Evolutionary conservation across 2,797 vertebrate species (phyloP).

Genomic region (Triplophysa yarkandensis): DNA sequence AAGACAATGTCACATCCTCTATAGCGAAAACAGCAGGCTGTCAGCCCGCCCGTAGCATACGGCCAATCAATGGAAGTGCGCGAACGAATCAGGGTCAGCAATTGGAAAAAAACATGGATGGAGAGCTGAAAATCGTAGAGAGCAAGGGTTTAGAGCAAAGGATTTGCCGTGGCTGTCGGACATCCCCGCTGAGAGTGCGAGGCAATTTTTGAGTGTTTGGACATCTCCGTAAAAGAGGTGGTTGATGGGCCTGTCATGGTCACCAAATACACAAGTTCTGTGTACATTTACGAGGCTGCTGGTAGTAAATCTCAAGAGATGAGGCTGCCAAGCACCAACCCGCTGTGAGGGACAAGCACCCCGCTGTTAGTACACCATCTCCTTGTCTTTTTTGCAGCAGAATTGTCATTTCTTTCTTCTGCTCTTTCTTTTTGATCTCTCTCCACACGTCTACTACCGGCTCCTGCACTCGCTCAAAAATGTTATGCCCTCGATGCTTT

Average conservation of each 20-base stretch:
- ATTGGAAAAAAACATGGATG: conserved; percentile 5
- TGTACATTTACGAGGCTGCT: neutral
- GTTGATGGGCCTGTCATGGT: conserved; percentile 28
- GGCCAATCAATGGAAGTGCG: conserved; percentile 11
- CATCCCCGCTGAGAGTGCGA: conserved; percentile 12
- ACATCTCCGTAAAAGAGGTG: conserved; percentile 27
- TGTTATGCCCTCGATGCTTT: conserved; percentile 30
- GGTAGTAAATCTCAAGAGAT: conserved; percentile 4
- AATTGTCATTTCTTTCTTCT: conserved; percentile 26
- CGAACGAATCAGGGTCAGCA: conserved; percentile 42
- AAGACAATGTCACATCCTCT: conserved; percentile 18
- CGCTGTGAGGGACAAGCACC: conserved; percentile 51
- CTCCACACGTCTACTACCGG: neutral
- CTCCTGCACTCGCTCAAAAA: conserved; percentile 8
- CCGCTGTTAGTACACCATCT: conserved; percentile 47
- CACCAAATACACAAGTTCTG: neutral
- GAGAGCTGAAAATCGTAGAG: neutral
- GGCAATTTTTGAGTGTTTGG: conserved; percentile 29
- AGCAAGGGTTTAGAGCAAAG: conserved; percentile 2
- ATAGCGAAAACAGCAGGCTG: conserved; percentile 31
- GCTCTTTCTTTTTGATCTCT: conserved; percentile 9
- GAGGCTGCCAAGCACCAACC: conserved; percentile 11
- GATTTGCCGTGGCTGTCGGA: neutral
- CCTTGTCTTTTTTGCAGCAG: conserved; percentile 28
- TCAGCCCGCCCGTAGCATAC: neutral